Evolutionary conservation across 1,140 invertebrate species (phyloP).

Genomic region (Polypedilum pembai): DNA sequence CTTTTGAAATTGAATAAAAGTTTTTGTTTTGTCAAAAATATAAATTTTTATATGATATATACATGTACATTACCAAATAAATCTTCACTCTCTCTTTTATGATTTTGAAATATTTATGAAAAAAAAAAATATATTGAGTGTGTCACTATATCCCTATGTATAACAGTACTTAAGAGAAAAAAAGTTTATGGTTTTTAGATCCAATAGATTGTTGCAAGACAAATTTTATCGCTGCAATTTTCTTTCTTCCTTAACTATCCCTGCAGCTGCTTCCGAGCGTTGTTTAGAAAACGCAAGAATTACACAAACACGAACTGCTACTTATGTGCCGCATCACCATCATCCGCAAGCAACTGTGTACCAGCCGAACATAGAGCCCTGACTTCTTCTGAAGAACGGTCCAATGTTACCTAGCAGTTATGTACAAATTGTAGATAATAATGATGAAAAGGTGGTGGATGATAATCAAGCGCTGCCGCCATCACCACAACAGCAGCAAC

Average conservation of each 20-base stretch:
- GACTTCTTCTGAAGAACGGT: constrained; percentile 42
- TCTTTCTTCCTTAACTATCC: constrained; percentile 17
- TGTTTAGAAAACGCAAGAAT: constrained; percentile 50
- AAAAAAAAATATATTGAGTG: no score
- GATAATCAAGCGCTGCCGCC: neutral
- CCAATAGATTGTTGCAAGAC: no score
- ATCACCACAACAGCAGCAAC: constrained; percentile 30
- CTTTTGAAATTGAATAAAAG: no score
- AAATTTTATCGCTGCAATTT: neutral
- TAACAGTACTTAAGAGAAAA: no score
- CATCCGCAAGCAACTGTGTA: constrained; percentile 45
- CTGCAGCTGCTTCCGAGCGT: constrained; percentile 56
- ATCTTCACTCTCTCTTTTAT: no score
- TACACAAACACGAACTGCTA: constrained; percentile 44
- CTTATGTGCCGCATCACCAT: constrained; percentile 45
- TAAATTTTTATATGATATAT: no score
- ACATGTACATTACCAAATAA: no score
- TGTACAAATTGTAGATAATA: constrained; percentile 30
- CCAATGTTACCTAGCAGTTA: constrained; percentile 41
- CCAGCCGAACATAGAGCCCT: constrained; percentile 44
- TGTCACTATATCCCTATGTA: no score
- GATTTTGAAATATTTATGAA: no score
- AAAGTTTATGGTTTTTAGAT: no score
- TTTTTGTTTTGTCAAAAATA: no score
- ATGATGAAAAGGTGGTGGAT: constrained; percentile 20